Percentiles rank a stretch among this genome's conserved stretches.
Evolutionary conservation across 2,888 invertebrate species (phyloP).

Genomic region (Tenthredo amoena): DNA sequence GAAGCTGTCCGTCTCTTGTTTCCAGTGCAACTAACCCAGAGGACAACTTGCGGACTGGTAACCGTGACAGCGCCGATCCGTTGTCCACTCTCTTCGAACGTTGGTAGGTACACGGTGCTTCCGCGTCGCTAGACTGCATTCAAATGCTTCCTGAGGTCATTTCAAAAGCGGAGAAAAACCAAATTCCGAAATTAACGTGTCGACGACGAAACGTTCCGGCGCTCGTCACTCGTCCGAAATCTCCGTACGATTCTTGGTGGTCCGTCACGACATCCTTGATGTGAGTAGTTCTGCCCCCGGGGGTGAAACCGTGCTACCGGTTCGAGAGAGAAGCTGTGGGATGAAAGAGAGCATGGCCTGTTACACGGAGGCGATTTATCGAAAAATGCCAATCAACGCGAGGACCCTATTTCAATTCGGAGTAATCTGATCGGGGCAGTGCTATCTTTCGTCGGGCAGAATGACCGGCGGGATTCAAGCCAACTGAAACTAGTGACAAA

Average conservation of each 20-base stretch:
- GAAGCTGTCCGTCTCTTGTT: conserved; percentile 8
- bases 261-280: not conserved
- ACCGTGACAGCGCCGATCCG: conserved; percentile 65
- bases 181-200: not conserved
- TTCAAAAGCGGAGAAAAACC: not conserved
- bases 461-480: conserved; percentile 52
- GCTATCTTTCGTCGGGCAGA: conserved; percentile 55
- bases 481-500: conserved; percentile 63
- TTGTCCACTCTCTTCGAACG: conserved; percentile 61
- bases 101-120: not conserved
- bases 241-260: conserved; percentile 9
- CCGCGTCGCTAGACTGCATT: conserved; percentile 23
- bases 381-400: conserved; percentile 65
- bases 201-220: not conserved
- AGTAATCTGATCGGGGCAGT: conserved; percentile 62
- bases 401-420: conserved; percentile 62
- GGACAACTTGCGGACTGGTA: conserved; percentile 38
- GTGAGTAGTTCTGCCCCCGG: not conserved
- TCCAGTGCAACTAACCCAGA: not conserved
- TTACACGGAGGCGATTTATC: conserved; percentile 52
- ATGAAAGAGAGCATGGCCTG: not conserved
- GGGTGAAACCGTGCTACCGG: conserved; percentile 9
- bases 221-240: not conserved
- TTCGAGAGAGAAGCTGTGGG: not conserved
- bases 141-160: not conserved